Percentiles rank a stretch among this genome's conserved stretches.
Evolutionary conservation across 2,113 vertebrate genomes (phyloP).

Genomic region (Dasyurus viverrinus): DNA sequence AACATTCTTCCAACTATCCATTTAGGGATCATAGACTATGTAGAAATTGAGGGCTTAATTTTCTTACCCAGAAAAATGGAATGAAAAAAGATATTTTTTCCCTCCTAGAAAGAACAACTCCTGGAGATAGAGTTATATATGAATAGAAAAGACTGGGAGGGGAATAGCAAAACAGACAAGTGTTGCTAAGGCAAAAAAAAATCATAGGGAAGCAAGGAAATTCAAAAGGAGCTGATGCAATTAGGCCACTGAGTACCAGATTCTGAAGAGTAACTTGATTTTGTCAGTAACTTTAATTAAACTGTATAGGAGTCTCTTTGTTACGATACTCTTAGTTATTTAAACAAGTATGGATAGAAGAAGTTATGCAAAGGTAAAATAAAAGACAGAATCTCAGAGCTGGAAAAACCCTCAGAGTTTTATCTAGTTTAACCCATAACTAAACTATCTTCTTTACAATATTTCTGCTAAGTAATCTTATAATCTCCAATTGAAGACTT

Average conservation of each 20-base stretch:
- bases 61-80: conserved; percentile 29
- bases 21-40: background rate
- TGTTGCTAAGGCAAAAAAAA: background rate
- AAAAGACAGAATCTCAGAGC: background rate
- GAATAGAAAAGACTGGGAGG: background rate
- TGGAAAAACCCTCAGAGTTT: background rate
- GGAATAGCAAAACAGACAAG: background rate
- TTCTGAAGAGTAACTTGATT: conserved; percentile 31
- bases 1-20: conserved; percentile 22
- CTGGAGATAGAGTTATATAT: too few relatives aligned
- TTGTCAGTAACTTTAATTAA: conserved; percentile 24
- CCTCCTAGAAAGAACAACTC: conserved; percentile 3
- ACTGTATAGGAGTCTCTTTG: background rate
- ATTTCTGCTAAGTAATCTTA: background rate
- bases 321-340: background rate
- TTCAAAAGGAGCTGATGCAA: background rate
- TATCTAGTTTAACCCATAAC: background rate
- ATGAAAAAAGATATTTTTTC: conserved; percentile 40
- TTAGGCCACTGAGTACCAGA: background rate
- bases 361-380: background rate
- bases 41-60: conserved; percentile 17
- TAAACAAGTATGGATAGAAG: background rate
- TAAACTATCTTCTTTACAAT: background rate
- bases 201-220: background rate
- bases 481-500: background rate